Conservation (phyloP, 2,888 invertebrate species). For the Malthinus flaveolus region DNA sequence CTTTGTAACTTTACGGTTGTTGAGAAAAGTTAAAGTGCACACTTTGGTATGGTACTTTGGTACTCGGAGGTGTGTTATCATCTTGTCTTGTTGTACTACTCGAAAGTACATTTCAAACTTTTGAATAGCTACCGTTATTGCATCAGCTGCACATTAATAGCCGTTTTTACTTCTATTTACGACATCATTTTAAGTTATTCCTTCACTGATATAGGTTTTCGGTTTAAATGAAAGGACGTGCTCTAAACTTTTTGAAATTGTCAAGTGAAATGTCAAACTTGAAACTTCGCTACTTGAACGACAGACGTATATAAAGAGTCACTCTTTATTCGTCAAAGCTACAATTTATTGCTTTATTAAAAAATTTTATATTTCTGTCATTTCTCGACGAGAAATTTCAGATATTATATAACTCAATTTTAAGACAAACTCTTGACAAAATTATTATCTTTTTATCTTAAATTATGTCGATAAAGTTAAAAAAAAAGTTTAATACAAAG, state of each 20-base stretch:
- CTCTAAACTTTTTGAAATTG: slow-evolving; percentile 16
- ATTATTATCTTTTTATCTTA: background rate
- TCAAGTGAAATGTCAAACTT: slow-evolving; percentile 12
- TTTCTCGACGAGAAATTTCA: background rate
- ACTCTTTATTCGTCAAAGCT: background rate
- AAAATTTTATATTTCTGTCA: no score
- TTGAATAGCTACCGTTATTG: slow-evolving; percentile 23
- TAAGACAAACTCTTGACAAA: background rate
- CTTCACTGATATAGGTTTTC: slow-evolving; percentile 6
- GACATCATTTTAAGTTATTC: slow-evolving; percentile 13
- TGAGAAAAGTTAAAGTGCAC: slow-evolving; percentile 25
- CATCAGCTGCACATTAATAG: slow-evolving; percentile 36
- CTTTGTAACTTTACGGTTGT: slow-evolving; percentile 25
- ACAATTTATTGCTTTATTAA: no score
- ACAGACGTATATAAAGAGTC: background rate
- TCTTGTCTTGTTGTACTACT: slow-evolving; percentile 21
- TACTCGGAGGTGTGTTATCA: slow-evolving; percentile 28
- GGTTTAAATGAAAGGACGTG: slow-evolving; percentile 22
- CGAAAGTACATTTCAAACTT: slow-evolving; percentile 26
- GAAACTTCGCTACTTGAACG: slow-evolving; percentile 15
- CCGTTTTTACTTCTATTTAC: slow-evolving; percentile 35
- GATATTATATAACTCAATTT: background rate
- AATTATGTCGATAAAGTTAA: no score
- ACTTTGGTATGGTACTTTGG: slow-evolving; percentile 19
- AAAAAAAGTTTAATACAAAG: no score